Evolutionary conservation across 35 echinoderm and acorn worm genomes (phyloP), one percentile per base, ranked within the genome.

Genomic region (Apostichopus japonicus): DNA sequence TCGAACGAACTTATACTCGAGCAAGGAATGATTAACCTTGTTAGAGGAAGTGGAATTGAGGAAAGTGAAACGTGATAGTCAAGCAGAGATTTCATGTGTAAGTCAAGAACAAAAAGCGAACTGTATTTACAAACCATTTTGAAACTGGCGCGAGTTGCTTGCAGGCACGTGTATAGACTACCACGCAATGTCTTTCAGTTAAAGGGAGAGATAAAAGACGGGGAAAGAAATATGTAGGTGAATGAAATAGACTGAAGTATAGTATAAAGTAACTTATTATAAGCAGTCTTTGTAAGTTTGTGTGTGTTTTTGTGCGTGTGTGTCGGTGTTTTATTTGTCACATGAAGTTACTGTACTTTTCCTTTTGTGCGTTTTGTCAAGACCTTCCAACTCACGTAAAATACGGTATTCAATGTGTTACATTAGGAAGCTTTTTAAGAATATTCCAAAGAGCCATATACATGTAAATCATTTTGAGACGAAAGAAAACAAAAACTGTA

Each of bases 1-100:
- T 75, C 71, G 71, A 75, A 75, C 71, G 71, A 75, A 75, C 6
- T 75, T 75, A 75, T 75, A 75, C 71, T 75, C 71, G 17, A 75
- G 71, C 71, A 75, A 21, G 17, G 71, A 75, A 75, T 75, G 71
- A 75, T 75, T 75, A 75, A 75, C 71, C 71, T 75, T 75, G 71
- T 75, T 75, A 23, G n/a, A 23, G n/a, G 14, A 75, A 75, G 1
- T 23, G 22, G 7, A 75, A 21, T 75, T 75, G 71, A 75, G n/a
- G 71, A 75, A 21, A 75, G 71, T 7, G 71, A 75, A 75, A 75
- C 71, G n/a, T 75, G 71, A 75, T 75, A 75, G 17, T 21, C 71
- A 75, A 75, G 15, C 21, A 2, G 71, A 75, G 71, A 75, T 75
- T 7, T 6, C n/a, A 75, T 23, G 17, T 75, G 71, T 21, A 75